Evolutionary conservation across 2,113 vertebrate genomes (phyloP).

Genomic region (Eonycteris spelaea): DNA sequence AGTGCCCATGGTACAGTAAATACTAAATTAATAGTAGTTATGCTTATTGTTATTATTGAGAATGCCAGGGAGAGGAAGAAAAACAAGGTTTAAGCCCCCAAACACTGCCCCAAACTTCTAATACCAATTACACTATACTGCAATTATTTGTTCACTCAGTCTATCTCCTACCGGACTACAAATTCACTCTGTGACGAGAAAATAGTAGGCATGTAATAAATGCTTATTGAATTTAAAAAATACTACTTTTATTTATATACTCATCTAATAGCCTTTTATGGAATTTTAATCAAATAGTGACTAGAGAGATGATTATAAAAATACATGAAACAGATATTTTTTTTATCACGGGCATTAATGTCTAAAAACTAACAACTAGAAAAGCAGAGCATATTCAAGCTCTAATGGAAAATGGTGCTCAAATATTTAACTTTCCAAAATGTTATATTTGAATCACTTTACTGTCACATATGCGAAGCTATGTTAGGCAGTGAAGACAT

Average conservation of each 20-base stretch:
- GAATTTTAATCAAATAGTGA: constrained; percentile 11
- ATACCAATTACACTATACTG: neutral
- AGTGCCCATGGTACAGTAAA: neutral
- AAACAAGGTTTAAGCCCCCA: neutral
- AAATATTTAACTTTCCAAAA: constrained; percentile 74
- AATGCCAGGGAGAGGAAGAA: neutral
- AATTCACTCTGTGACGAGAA: constrained; percentile 27
- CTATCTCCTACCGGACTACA: neutral
- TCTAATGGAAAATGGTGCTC: constrained; percentile 44
- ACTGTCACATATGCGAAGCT: constrained; percentile 55
- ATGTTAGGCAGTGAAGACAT: constrained; percentile 59
- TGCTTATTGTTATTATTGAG: neutral
- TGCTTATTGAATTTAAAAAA: neutral
- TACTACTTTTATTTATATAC: neutral
- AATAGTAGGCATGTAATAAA: neutral
- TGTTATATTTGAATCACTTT: constrained; percentile 75
- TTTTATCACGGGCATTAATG: neutral
- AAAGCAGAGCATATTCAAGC: neutral
- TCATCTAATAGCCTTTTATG: neutral
- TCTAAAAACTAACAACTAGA: constrained; percentile 36
- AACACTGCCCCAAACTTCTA: neutral
- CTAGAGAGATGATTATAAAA: neutral
- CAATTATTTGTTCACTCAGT: neutral
- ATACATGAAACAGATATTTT: neutral
- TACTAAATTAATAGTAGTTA: neutral